Evolutionary conservation across 2,888 invertebrate species (phyloP), one percentile per base, ranked within the genome.

Genomic region (Napeogenes sylphis): DNA sequence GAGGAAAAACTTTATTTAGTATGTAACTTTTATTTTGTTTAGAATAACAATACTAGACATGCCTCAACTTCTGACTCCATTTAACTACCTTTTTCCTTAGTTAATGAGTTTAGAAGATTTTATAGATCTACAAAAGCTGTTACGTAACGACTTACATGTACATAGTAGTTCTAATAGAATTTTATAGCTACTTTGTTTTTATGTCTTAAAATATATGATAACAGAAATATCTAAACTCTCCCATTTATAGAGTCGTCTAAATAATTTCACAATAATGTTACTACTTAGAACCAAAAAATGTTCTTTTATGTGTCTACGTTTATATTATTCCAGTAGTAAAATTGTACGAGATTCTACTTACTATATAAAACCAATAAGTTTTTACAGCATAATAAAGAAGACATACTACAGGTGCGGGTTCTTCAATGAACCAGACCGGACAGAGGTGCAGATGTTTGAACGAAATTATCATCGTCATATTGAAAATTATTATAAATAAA

Each of bases 391-490:
- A 30, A 51, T 51, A 51, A 51, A 53, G 51, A 54, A 65, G 62
- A 61, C 62, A 64, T 69, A 63, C 63, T 66, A 68, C 70, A 70
- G 67, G 69, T 71, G 70, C 65, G 68, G 61, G 62, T 62, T 58
- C 63, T 61, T n/a, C 10, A 30, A 30, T 51, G 68, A 57, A 58
- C 55, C 55, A 60, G 58, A 61, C 51, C 51, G 51, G 51, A 30
- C 51, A 51, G 51, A 51, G 30, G 51, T 64, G 62, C 68, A 66
- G 67, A 65, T 67, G 66, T 68, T 68, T 58, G 45, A 54, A 62
- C 64, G 57, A 64, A 66, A 65, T 67, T 62, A 68, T 67, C 67
- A 55, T 58, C 61, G 65, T 61, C 68, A 62, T 58, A 66, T 66
- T 65, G 42, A 65, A 65, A 69, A 65, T 67, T 65, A 68, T 68